Evolutionary conservation across 2,888 invertebrate genomes (phyloP), one percentile per base, ranked within the genome.

Genomic region (Phania funesta): DNA sequence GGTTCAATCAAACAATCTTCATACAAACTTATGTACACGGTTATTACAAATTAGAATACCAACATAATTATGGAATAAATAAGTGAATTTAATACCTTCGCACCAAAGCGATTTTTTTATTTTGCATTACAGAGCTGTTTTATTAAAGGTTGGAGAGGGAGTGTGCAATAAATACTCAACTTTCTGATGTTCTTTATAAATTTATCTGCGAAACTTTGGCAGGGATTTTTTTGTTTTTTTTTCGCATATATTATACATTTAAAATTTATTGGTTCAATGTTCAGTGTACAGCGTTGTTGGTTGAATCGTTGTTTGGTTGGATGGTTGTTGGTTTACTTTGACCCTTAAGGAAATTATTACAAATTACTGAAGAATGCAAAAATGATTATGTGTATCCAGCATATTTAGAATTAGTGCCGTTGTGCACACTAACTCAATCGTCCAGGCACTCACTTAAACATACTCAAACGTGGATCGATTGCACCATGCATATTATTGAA

Each of bases 331-430:
- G 41, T 52, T 71, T 64, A 48, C 64, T 83, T n/a, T 88, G 87
- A 88, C 89, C 88, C 89, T 87, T 87, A 85, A 88, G 88, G 86
- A 90, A 89, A 90, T 89, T 90, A 90, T 89, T 90, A 89, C 89
- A 89, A 90, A 90, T 89, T 89, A 90, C 87, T 87, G 86, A 88
- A 89, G 89, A 90, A 89, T 89, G 89, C 90, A 88, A 89, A 89
- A 89, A 89, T 89, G 88, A 90, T 89, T 88, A 90, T 88, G 86
- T 87, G 89, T 88, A 89, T 88, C 88, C 87, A 88, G 86, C 87
- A 87, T 87, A 88, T 88, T 88, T 89, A 88, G 88, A 89, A 88
- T 88, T 88, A 88, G 88, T 87, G 87, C 86, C 86, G 70, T 70
- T 78, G 87, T 86, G 87, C 85, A 87, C 85, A 85, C 80, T 80